These are phyloP conservation scores for Oenanthe oenanthe DNA, from an alignment of 2,113 vertebrate species.

Conservation along the genomic window DNA sequence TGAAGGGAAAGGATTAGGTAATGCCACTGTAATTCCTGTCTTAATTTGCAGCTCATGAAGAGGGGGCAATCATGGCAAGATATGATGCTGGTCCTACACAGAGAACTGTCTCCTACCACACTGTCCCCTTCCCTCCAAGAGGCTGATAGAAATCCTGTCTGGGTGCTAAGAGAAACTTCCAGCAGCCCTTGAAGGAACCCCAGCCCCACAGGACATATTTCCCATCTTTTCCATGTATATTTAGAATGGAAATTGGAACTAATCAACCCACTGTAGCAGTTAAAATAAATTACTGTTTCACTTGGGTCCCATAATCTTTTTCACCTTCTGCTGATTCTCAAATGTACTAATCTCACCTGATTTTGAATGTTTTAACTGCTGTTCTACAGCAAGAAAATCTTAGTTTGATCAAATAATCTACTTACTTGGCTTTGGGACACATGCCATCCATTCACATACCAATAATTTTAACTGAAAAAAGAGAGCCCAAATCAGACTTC, in stretches of 20 bases:
- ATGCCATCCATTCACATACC: neutral
- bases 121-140: neutral
- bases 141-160: neutral
- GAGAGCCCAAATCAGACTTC: neutral
- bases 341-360: neutral
- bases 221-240: neutral
- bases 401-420: neutral
- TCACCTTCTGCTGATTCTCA: neutral
- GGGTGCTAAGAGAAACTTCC: neutral
- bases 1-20: neutral
- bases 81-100: accelerated
- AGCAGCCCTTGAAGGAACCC: neutral
- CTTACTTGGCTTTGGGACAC: neutral
- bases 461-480: neutral
- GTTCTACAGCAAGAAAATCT: neutral
- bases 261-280: neutral
- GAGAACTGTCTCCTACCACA: neutral
- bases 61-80: neutral
- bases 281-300: neutral
- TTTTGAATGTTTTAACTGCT: neutral
- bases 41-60: neutral
- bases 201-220: accelerated
- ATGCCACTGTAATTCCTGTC: neutral
- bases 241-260: neutral
- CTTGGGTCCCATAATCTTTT: neutral